phyloP scores from a whole-genome alignment of 2,888 invertebrate genomes.

The Euplexia lucipara region DNA sequence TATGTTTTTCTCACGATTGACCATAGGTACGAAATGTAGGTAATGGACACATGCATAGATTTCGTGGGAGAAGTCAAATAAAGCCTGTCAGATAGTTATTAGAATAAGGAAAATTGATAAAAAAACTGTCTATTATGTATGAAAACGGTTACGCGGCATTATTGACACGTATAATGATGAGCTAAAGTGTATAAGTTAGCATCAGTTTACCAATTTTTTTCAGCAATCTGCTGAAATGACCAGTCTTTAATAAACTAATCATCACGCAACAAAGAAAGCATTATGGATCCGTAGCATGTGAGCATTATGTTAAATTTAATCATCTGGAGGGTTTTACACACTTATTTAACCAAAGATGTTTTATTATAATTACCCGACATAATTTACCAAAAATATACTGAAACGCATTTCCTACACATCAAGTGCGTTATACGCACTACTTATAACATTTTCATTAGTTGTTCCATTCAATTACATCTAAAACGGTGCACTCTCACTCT shows the following conservation, averaged over 20 bases:
- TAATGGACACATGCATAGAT: constrained; percentile 63
- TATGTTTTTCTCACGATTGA: constrained; percentile 68
- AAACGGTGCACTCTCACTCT: constrained; percentile 21
- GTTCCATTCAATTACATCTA: background rate
- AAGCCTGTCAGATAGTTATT: constrained; percentile 42
- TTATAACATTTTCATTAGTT: constrained; percentile 18
- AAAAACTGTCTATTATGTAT: constrained; percentile 37
- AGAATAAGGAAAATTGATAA: constrained; percentile 40
- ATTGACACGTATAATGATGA: background rate
- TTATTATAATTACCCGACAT: background rate
- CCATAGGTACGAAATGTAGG: constrained; percentile 64
- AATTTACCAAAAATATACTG: background rate
- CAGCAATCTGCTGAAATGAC: background rate
- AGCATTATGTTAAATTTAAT: background rate
- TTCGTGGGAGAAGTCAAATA: constrained; percentile 60
- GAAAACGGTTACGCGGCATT: constrained; percentile 17
- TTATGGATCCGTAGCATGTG: background rate
- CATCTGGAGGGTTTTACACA: background rate
- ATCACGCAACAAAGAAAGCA: background rate
- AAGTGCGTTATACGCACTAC: background rate
- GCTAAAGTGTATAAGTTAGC: background rate
- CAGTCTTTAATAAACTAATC: background rate
- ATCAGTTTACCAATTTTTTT: background rate
- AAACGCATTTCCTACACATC: background rate
- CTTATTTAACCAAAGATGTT: background rate